phyloP scores from a whole-genome alignment of 2,113 vertebrate species.

The Corvus hawaiiensis region DNA sequence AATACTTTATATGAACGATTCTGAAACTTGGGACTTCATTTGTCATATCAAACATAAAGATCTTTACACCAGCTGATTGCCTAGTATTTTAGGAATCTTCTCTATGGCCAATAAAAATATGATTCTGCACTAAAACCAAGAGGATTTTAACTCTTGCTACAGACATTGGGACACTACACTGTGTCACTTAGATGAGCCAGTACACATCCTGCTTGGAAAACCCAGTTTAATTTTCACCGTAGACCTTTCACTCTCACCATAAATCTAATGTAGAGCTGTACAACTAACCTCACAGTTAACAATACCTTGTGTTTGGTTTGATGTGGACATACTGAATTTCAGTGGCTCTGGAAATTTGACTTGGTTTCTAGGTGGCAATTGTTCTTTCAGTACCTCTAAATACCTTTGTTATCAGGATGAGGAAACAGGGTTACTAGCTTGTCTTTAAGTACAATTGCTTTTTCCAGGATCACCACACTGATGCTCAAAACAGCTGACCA shows the following conservation, averaged over 20 bases:
- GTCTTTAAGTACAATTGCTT: neutral
- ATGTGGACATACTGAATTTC: neutral
- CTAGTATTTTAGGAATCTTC: neutral
- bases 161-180: neutral
- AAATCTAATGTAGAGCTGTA: neutral
- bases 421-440: neutral
- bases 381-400: neutral
- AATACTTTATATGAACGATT: neutral
- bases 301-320: neutral
- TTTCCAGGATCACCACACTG: neutral
- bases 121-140: neutral
- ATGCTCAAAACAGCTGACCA: neutral
- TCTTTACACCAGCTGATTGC: neutral
- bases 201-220: neutral
- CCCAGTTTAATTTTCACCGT: neutral
- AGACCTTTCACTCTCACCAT: neutral
- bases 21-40: neutral
- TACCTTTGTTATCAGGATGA: neutral
- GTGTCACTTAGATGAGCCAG: neutral
- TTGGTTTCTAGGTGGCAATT: neutral
- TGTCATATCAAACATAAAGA: neutral
- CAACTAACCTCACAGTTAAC: neutral
- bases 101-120: neutral
- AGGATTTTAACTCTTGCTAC: neutral
- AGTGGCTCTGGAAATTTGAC: neutral